Conservation (phyloP, 1,140 invertebrate species). For the Zeugodacus cucurbitae region DNA sequence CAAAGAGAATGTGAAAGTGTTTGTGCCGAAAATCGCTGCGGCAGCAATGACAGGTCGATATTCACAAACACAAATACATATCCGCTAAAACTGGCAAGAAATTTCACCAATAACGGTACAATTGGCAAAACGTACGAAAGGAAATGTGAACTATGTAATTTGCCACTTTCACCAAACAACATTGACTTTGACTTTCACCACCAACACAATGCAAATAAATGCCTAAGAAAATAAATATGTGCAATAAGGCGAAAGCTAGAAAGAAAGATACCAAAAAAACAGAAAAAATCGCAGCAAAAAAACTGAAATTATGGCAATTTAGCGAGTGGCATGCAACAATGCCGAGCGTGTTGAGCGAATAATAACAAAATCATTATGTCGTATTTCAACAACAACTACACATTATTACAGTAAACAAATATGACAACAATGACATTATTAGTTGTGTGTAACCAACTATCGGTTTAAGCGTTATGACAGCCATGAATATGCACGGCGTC, state of each 20-base stretch:
- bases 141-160: neutral
- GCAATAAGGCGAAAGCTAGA: neutral
- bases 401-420: neutral
- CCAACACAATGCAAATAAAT: neutral
- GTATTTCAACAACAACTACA: neutral
- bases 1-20: neutral
- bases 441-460: neutral
- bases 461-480: neutral
- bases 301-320: neutral
- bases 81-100: neutral
- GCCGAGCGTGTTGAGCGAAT: neutral
- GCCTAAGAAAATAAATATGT: neutral
- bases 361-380: neutral
- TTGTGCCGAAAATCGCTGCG: neutral
- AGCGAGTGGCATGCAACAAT: neutral
- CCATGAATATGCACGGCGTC: neutral
- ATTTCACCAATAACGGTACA: neutral
- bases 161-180: neutral
- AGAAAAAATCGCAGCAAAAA: neutral
- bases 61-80: neutral
- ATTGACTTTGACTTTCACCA: constrained; percentile 17
- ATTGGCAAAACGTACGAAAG: neutral
- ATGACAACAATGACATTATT: neutral
- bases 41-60: neutral
- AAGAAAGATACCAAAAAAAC: neutral